phyloP scores from a whole-genome alignment of 2,113 vertebrate species.

The Pygoscelis adeliae region DNA sequence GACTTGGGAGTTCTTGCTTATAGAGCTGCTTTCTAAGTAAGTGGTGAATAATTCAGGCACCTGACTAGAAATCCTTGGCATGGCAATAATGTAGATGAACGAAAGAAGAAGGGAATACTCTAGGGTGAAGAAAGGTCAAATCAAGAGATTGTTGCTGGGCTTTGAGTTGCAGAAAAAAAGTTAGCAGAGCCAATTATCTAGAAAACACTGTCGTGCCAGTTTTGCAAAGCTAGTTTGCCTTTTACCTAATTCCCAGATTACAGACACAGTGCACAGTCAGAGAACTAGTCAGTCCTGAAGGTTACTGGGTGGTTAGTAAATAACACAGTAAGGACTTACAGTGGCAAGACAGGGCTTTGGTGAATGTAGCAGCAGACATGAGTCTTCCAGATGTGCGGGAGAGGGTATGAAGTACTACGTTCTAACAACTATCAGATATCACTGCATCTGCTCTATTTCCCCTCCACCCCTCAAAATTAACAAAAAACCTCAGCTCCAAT shows the following conservation, averaged over 20 bases:
- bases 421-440: background rate
- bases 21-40: background rate
- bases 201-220: background rate
- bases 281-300: background rate
- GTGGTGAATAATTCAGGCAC: background rate
- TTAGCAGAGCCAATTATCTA: background rate
- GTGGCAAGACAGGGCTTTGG: background rate
- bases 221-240: background rate
- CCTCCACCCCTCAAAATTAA: accelerated
- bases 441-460: background rate
- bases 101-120: background rate
- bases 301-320: background rate
- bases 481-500: background rate
- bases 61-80: background rate
- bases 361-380: background rate
- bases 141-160: background rate
- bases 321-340: background rate
- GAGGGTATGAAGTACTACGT: background rate
- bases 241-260: background rate
- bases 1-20: background rate
- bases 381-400: background rate
- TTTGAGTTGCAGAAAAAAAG: background rate
- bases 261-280: background rate
- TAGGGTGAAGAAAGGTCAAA: background rate
- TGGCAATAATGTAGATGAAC: background rate